Conservation (phyloP, 2,797 vertebrate genomes). For the Pachyuromys duprasi region DNA sequence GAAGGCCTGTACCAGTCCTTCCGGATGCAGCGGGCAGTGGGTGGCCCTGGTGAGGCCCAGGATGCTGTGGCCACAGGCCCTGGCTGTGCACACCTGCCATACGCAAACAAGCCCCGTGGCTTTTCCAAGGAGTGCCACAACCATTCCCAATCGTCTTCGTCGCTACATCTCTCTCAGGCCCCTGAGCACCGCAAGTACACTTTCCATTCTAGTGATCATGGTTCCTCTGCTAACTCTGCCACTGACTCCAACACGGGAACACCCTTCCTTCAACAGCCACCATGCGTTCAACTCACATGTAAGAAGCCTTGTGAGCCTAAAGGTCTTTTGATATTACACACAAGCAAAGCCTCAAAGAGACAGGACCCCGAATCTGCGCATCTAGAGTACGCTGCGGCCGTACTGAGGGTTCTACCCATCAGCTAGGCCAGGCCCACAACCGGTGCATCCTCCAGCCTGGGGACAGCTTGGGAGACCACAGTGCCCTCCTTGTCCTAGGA, state of each 20-base stretch:
- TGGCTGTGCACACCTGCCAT: rapidly evolving
- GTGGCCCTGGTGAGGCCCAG: neutral
- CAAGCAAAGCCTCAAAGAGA: neutral
- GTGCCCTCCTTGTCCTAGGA: neutral
- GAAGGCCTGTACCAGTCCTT: neutral
- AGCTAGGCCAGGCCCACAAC: neutral
- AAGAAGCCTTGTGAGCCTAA: neutral
- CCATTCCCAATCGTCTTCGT: neutral
- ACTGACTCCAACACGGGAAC: neutral
- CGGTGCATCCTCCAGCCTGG: neutral
- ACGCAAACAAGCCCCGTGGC: neutral
- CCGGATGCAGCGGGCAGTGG: neutral
- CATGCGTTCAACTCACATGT: neutral
- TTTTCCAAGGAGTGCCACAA: neutral
- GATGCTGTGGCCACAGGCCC: neutral
- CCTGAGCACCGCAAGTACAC: neutral
- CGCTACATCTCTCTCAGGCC: neutral
- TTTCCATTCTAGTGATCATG: neutral
- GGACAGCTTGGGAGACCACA: neutral
- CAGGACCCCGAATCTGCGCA: rapidly evolving
- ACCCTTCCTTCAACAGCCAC: neutral
- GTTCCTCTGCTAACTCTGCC: neutral
- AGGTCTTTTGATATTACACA: neutral
- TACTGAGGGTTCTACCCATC: neutral
- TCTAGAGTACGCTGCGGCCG: rapidly evolving